Evolutionary conservation across 2,797 vertebrate species (phyloP).

Genomic region (Eulemur coronatus): DNA sequence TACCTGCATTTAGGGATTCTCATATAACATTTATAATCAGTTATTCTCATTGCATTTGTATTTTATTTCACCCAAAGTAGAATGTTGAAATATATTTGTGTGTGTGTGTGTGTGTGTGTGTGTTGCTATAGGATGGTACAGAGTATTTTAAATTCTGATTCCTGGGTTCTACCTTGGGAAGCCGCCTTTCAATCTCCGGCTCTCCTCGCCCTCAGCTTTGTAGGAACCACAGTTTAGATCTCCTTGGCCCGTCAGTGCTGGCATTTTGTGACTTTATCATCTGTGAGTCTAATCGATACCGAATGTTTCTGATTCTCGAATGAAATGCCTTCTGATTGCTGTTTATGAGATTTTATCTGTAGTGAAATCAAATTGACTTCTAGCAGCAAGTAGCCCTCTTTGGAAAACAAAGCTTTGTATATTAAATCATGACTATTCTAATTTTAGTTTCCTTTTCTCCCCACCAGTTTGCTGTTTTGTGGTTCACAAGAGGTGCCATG

Average conservation of each 20-base stretch:
- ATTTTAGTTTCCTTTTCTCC: conserved; percentile 67
- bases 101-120: not conserved
- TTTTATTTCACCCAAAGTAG: not conserved
- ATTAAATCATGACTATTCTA: conserved; percentile 20
- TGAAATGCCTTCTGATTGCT: not conserved
- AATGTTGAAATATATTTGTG: not conserved
- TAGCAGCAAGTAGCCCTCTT: not conserved
- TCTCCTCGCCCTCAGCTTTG: not conserved
- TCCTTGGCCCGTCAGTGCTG: fast-evolving
- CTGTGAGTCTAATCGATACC: not conserved
- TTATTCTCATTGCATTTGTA: not conserved
- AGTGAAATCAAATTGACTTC: not conserved
- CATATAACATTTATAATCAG: not conserved
- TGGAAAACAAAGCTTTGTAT: not conserved
- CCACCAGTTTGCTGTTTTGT: conserved; percentile 97
- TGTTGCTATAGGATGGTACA: not conserved
- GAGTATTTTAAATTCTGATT: not conserved
- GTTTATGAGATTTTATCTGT: not conserved
- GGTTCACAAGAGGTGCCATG: conserved; percentile 99
- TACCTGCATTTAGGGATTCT: not conserved
- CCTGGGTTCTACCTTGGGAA: not conserved
- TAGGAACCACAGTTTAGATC: fast-evolving
- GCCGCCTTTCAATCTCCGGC: not conserved
- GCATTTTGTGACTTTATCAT: not conserved
- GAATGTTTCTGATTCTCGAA: not conserved